Evolutionary conservation across 92 coral and sea anemone species (phyloP).

Genomic region (Paramuricea clavata): DNA sequence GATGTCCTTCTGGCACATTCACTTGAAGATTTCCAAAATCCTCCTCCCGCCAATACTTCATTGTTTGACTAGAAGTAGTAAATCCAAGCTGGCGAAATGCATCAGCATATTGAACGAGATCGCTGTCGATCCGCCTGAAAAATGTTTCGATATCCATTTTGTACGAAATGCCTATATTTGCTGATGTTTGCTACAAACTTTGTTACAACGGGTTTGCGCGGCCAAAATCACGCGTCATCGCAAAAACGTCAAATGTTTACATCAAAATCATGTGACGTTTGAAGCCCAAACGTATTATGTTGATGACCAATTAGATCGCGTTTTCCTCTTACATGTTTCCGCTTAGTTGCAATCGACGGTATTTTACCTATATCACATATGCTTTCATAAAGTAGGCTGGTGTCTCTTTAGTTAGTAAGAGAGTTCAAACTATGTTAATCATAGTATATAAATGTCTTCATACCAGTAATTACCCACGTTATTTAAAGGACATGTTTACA

Average conservation of each 20-base stretch:
- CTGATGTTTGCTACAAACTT: not conserved
- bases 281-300: not conserved
- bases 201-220: no score
- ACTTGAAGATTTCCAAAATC: conserved; percentile 45
- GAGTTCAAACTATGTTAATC: conserved; percentile 20
- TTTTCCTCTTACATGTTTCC: not conserved
- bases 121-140: conserved; percentile 10
- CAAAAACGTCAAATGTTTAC: not conserved
- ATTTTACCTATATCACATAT: no score
- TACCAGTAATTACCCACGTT: conserved; percentile 11
- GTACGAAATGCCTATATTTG: not conserved
- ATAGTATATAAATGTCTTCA: conserved; percentile 2
- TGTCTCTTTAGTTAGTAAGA: not conserved
- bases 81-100: conserved; percentile 31
- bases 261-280: not conserved
- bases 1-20: conserved; percentile 55
- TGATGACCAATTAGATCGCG: not conserved
- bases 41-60: conserved; percentile 46
- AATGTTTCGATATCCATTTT: conserved; percentile 36
- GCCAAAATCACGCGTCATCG: no score
- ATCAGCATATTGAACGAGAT: conserved; percentile 25
- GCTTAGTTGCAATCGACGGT: conserved; percentile 10
- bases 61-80: conserved; percentile 42
- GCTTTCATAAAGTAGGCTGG: no score
- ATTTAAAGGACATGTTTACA: conserved; percentile 38